These are phyloP conservation scores for Sycophila texana DNA, from an alignment of 2,888 invertebrate species.

Conservation along the genomic window DNA sequence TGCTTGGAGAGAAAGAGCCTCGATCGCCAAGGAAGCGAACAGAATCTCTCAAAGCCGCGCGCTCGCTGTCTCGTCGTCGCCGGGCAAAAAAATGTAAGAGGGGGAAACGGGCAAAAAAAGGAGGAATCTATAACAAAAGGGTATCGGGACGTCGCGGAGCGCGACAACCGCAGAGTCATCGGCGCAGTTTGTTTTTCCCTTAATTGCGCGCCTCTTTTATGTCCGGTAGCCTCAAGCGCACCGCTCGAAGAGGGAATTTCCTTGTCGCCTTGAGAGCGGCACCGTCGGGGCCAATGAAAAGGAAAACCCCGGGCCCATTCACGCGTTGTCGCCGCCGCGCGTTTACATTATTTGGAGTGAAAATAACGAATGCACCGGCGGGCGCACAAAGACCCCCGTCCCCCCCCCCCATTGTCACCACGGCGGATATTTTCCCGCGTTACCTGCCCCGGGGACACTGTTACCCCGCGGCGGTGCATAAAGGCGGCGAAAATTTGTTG, in stretches of 20 bases:
- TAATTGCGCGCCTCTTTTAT: conserved; percentile 25
- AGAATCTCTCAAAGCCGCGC: neutral
- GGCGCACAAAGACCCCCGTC: neutral
- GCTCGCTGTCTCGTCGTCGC: too few species aligned
- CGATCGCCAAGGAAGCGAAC: neutral
- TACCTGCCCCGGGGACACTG: neutral
- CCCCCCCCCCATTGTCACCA: neutral
- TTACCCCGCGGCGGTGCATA: neutral
- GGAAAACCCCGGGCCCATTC: neutral
- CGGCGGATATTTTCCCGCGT: neutral
- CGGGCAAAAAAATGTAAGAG: neutral
- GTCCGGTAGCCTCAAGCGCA: too few species aligned
- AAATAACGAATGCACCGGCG: conserved; percentile 16
- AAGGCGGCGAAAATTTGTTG: conserved; percentile 48
- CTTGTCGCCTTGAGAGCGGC: neutral
- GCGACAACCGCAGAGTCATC: conserved; percentile 37
- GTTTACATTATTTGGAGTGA: conserved; percentile 47
- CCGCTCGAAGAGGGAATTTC: too few species aligned
- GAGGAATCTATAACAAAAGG: neutral
- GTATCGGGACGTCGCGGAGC: too few species aligned
- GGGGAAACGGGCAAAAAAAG: neutral
- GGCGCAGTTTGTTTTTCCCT: neutral
- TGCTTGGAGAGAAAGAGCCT: neutral
- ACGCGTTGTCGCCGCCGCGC: conserved; percentile 33
- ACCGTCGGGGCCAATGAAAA: too few species aligned